phyloP scores from a whole-genome alignment of 2,113 vertebrate species.

The Pachycephala philippinensis region DNA sequence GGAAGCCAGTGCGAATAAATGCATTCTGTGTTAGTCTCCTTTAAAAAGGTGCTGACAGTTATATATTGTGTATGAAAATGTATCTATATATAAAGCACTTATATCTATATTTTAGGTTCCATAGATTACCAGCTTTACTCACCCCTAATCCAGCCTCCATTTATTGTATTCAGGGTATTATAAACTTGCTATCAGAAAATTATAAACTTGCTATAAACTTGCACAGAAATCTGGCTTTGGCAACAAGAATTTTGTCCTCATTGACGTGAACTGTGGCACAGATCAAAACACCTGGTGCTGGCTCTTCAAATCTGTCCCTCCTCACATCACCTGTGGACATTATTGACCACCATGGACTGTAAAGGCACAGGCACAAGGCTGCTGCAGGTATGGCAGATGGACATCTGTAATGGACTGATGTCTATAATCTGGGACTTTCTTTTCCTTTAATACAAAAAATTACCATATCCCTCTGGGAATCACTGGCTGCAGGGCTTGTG shows the following conservation, averaged over 20 bases:
- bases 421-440: not conserved
- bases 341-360: not conserved
- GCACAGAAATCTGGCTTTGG: not conserved
- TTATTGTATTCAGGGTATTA: not conserved
- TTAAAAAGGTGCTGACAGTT: not conserved
- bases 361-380: rapidly evolving
- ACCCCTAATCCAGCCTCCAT: not conserved
- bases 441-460: not conserved
- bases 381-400: not conserved
- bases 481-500: not conserved
- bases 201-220: not conserved
- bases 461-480: not conserved
- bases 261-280: not conserved
- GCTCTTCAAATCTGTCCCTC: not conserved
- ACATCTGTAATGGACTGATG: not conserved
- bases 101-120: not conserved
- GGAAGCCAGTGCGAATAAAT: not conserved
- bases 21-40: not conserved
- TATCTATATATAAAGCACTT: not conserved
- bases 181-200: not conserved
- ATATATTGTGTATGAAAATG: not conserved
- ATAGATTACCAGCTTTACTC: not conserved
- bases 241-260: not conserved
- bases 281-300: not conserved
- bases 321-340: not conserved